Conservation (phyloP, 2,113 vertebrate species). For the Pachypanchax playfairii region DNA sequence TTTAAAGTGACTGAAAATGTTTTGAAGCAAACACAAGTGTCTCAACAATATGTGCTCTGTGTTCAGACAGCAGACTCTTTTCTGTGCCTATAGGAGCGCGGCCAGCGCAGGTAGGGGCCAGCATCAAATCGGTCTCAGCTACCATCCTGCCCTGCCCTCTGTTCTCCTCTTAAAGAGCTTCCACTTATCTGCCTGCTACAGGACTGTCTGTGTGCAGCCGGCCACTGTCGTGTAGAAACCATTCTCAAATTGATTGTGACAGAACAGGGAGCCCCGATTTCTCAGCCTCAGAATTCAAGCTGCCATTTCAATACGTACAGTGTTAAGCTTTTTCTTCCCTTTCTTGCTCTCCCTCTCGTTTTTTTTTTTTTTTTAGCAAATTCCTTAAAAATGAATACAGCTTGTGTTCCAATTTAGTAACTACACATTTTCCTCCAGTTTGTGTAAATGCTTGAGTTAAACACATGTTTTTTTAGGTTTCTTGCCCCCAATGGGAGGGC, state of each 20-base stretch:
- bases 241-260: constrained; percentile 78
- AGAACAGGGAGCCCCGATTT: constrained; percentile 62
- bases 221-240: constrained; percentile 70
- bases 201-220: constrained; percentile 64
- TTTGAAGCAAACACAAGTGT: constrained; percentile 55
- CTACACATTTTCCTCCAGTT: constrained; percentile 68
- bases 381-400: constrained; percentile 65
- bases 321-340: constrained; percentile 58
- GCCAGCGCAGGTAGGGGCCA: constrained; percentile 72
- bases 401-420: constrained; percentile 74
- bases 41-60: constrained; percentile 71
- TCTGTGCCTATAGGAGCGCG: constrained; percentile 47
- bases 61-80: constrained; percentile 66
- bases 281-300: constrained; percentile 58
- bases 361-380: constrained; percentile 43
- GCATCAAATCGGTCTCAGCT: constrained; percentile 73
- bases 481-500: constrained; percentile 23
- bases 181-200: constrained; percentile 79
- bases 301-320: constrained; percentile 60
- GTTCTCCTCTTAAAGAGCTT: constrained; percentile 77
- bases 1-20: constrained; percentile 69
- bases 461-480: constrained; percentile 15
- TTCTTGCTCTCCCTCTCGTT: constrained; percentile 22
- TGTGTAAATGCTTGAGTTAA: constrained; percentile 63
- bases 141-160: constrained; percentile 58